A percentile compares a stretch with the other conserved stretches of the same genome.
Conservation (phyloP, 2,797 vertebrate genomes). For the Sebastes jordani region DNA sequence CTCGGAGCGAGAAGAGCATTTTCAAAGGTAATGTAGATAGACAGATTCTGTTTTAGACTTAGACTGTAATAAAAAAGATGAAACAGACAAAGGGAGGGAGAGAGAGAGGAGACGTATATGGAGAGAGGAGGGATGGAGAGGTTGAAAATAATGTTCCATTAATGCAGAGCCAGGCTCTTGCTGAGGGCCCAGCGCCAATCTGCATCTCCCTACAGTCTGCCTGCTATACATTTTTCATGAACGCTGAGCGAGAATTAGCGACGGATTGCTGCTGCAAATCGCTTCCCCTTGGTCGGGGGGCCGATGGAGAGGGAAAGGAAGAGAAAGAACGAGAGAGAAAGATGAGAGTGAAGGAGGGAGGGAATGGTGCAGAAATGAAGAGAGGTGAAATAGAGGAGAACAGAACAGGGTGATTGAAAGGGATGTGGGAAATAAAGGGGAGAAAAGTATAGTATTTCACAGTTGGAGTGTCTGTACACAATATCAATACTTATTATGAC, state of each 20-base stretch:
- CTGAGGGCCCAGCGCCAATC: slow-evolving; percentile 75
- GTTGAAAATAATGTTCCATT: slow-evolving; percentile 77
- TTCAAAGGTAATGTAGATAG: slow-evolving; percentile 4
- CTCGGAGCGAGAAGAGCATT: slow-evolving; percentile 13
- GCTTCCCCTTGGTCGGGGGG: slow-evolving; percentile 71
- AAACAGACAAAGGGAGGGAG: neutral
- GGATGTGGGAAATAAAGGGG: neutral
- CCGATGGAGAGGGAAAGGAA: slow-evolving; percentile 22
- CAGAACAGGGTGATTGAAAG: slow-evolving; percentile 24
- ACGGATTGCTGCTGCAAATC: slow-evolving; percentile 81
- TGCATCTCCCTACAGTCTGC: slow-evolving; percentile 81
- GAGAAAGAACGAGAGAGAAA: slow-evolving; percentile 9
- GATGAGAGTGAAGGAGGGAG: slow-evolving; percentile 19
- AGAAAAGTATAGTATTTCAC: neutral
- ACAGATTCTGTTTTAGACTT: neutral
- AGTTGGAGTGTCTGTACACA: neutral
- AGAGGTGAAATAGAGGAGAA: slow-evolving; percentile 31
- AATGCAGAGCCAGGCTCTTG: slow-evolving; percentile 74
- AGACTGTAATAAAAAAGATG: neutral
- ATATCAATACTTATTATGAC: neutral
- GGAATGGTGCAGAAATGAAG: neutral
- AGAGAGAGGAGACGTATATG: neutral
- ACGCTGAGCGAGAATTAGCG: slow-evolving; percentile 82
- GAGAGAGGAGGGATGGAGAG: slow-evolving; percentile 18
- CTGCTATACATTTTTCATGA: slow-evolving; percentile 87